Percentiles rank a stretch among this genome's conserved stretches.
Evolutionary conservation across 2,888 invertebrate species (phyloP).

Genomic region (Erebia aethiops): DNA sequence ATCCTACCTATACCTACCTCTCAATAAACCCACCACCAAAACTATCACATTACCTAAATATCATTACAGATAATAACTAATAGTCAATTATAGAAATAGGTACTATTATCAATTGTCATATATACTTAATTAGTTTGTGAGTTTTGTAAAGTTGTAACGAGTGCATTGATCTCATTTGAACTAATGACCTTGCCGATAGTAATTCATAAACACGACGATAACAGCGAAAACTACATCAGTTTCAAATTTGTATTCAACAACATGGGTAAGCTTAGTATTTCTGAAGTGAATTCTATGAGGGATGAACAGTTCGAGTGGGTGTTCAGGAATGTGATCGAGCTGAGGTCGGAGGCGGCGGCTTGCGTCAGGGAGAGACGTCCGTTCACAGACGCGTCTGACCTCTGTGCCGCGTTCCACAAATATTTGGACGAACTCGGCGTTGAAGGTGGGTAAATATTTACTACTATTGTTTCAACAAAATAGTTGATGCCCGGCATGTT

Average conservation of each 20-base stretch:
- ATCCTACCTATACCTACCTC: too few relatives aligned
- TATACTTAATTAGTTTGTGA: neutral
- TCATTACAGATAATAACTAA: neutral
- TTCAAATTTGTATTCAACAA: neutral
- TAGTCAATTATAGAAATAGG: neutral
- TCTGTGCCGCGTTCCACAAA: slow-evolving; percentile 77
- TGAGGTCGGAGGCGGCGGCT: slow-evolving; percentile 80
- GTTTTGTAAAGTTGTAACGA: slow-evolving; percentile 9
- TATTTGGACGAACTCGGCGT: slow-evolving; percentile 80
- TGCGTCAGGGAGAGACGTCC: slow-evolving; percentile 77
- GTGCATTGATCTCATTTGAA: slow-evolving; percentile 31
- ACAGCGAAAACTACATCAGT: slow-evolving; percentile 1
- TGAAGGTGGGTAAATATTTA: slow-evolving; percentile 68
- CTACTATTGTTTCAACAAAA: slow-evolving; percentile 24
- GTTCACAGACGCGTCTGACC: slow-evolving; percentile 69
- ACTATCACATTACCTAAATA: neutral
- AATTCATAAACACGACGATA: slow-evolving; percentile 10
- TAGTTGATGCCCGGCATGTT: too few relatives aligned
- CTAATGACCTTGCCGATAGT: slow-evolving; percentile 42
- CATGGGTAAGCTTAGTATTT: slow-evolving; percentile 52
- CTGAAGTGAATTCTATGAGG: slow-evolving; percentile 80
- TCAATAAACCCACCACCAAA: too few relatives aligned
- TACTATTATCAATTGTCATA: neutral
- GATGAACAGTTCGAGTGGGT: slow-evolving; percentile 80
- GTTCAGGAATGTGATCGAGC: slow-evolving; percentile 86